Base-by-base conservation (phyloP, 2,113 vertebrate genomes). In the Bos indicus region DNA sequence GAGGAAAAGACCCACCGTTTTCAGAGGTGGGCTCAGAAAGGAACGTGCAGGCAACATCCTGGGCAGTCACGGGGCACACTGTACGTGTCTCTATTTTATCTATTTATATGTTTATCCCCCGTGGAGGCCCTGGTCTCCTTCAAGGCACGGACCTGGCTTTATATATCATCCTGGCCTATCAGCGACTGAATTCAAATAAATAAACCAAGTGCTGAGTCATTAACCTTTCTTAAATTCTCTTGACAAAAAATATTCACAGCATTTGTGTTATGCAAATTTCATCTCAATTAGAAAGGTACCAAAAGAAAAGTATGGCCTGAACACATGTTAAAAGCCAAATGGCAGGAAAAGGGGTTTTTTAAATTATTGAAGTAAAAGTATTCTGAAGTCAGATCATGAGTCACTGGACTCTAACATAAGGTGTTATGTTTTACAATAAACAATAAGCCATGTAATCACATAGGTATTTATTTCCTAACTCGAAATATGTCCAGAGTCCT, bases 151-250 rank as follows among this genome's bases (percentile, higher is more conserved):
- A 43, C 60, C 48, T 86, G 77, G 59, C 60, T 94, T 90, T 57
- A 8, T 52, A 74, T 80, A 85, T 71, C 57, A 80, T 28, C 19
- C 84, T 85, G 30, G 59, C n/a, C 62, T 90, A 51, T n/a, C 21
- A 95, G 48, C 25, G 46, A 87, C 1, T 40, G 6, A 92, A 95
- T 92, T 90, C 62, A 92, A 88, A 97, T 64, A 95, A 83, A 80
- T 80, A 21, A 92, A 92, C 52, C 33, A 97, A 90, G 64, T 60
- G 80, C 90, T 78, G 8, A 88, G 40, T 92, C 43, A 81, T 89
- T 84, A 77, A 96, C 62, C 57, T 95, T 93, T 92, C 56, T 74
- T 92, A 95, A 96, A 94, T 96, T 92, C 33, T 94, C 91, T 83
- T 90, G 36, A 88, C 57, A 71, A 89, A 87, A 85, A 95, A 92